Percentiles rank a stretch among this genome's conserved stretches.
phyloP scores from a whole-genome alignment of 2,113 vertebrate species.

The Argyrosomus japonicus region DNA sequence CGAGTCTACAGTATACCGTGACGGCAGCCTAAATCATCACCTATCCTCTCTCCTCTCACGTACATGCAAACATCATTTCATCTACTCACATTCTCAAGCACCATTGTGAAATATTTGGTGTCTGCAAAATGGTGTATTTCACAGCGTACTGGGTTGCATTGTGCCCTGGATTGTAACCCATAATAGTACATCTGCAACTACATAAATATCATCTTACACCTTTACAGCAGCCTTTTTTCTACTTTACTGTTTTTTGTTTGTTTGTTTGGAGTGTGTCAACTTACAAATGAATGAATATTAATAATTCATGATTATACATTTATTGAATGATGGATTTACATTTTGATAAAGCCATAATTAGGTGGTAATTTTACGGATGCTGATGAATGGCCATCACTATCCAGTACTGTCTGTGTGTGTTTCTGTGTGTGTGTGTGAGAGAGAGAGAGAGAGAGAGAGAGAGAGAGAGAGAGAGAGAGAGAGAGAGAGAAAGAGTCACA shows the following conservation, averaged over 20 bases:
- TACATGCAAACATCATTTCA: neutral
- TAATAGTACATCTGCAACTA: neutral
- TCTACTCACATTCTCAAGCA: too few species aligned
- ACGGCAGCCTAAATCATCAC: neutral
- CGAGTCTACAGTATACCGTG: neutral
- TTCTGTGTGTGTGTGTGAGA: neutral
- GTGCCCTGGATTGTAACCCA: neutral
- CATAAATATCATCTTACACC: neutral
- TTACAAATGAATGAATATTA: neutral
- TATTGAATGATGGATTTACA: neutral
- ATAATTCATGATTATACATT: neutral
- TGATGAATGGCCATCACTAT: neutral
- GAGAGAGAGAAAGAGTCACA: neutral
- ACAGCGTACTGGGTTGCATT: neutral
- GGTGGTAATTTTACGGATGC: neutral
- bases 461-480: neutral
- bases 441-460: neutral
- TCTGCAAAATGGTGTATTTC: neutral
- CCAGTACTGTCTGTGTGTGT: neutral
- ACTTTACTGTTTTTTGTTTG: too few species aligned
- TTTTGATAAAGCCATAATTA: neutral
- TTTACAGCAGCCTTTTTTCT: neutral
- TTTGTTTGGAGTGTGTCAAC: neutral
- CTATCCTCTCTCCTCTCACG: neutral
- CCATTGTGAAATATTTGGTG: neutral